Base-by-base conservation (phyloP, 2,797 vertebrate genomes). In the Morus bassanus region DNA sequence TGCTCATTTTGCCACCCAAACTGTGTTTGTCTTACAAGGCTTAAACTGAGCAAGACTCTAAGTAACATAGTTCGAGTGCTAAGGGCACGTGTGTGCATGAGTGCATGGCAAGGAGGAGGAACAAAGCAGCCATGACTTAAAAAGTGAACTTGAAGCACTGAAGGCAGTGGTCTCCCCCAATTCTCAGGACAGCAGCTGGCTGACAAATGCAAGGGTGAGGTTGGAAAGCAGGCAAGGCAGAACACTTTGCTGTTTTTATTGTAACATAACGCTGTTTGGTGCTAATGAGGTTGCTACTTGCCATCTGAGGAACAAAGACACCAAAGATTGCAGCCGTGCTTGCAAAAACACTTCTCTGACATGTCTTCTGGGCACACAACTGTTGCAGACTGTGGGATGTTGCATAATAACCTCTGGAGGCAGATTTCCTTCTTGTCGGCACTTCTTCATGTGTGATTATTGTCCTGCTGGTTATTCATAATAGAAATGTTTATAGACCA, bases 401-500 rank as follows among this genome's bases (percentile, higher is more conserved):
- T 88, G 65, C 75, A 91, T 83, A 92, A 95, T 74, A 91, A 94
- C 65, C 93, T 95, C 88, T 92, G 77, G 96, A 96, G 94, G 81
- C 93, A 92, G 91, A 96, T 94, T 80, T 95, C 88, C 88, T 97
- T 95, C 94, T 94, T 93, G 72, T 91, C 74, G 45, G 94, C 85
- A 89, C 88, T 94, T 91, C 91, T 90, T 97, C 95, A 84, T 37
- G 80, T 79, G 85, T 93, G 88, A 79, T 87, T 95, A 94, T 89
- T 81, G 93, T 96, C 91, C 95, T 97, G 96, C 95, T 97, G 97
- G 96, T 97, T 97, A 94, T 95, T 97, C 51, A 33, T 93, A 73
- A 91, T 16, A 96, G 98, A 98, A 98, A 98, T 98, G 98, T 98
- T 97, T 96, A 93, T 82, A 97, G 98, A 98, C 98, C 98, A 97